Conservation (phyloP, 2,888 invertebrate genomes). For the Metallyticus violacea region DNA sequence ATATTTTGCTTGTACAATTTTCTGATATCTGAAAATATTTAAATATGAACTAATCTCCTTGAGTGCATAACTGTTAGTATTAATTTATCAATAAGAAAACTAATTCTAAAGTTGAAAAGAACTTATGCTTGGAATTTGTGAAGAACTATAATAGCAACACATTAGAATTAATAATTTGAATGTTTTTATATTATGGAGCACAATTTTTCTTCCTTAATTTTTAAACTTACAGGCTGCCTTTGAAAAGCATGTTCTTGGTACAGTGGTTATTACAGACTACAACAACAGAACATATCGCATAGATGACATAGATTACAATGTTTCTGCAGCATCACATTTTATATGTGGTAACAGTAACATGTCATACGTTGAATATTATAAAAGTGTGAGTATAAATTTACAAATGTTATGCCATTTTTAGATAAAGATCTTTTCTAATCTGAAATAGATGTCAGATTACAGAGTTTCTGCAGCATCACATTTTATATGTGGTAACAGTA, state of each 20-base stretch:
- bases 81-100: too few relatives aligned
- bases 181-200: too few relatives aligned
- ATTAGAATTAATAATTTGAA: too few relatives aligned
- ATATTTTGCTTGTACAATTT: too few relatives aligned
- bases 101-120: too few relatives aligned
- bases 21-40: too few relatives aligned
- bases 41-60: too few relatives aligned
- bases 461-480: slow-evolving; percentile 53
- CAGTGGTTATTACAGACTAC: slow-evolving; percentile 70
- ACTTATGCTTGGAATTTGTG: too few relatives aligned
- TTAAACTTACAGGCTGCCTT: slow-evolving; percentile 34
- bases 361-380: slow-evolving; percentile 64
- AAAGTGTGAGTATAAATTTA: slow-evolving; percentile 46
- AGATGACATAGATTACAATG: slow-evolving; percentile 59
- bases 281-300: slow-evolving; percentile 72
- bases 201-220: too few relatives aligned
- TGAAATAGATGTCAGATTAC: slow-evolving; percentile 63
- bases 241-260: slow-evolving; percentile 45
- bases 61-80: too few relatives aligned
- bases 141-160: too few relatives aligned
- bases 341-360: slow-evolving; percentile 52
- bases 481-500: slow-evolving; percentile 56
- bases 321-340: slow-evolving; percentile 58
- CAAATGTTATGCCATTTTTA: too few relatives aligned
- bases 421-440: background rate